phyloP scores from a whole-genome alignment of 2,888 invertebrate genomes.

The Cyclophora punctaria region DNA sequence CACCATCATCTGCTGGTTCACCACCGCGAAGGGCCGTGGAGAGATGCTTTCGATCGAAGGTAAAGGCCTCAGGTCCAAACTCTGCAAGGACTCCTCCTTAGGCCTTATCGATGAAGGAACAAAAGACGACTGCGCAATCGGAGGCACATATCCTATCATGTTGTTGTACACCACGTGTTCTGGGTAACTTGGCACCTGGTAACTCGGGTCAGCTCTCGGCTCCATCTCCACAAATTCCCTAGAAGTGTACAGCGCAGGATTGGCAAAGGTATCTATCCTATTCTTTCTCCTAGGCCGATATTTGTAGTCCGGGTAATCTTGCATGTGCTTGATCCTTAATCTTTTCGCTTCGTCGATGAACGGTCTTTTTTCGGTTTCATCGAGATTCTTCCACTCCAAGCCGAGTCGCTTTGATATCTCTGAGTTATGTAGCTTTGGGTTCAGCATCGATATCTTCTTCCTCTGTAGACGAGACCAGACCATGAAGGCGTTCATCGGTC shows the following conservation, averaged over 20 bases:
- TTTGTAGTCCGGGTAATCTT: constrained; percentile 83
- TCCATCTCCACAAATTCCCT: constrained; percentile 58
- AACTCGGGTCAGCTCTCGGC: constrained; percentile 46
- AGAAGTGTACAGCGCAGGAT: constrained; percentile 42
- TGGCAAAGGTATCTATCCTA: constrained; percentile 55
- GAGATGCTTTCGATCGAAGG: constrained; percentile 70
- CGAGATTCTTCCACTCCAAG: constrained; percentile 88
- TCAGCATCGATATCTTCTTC: constrained; percentile 87
- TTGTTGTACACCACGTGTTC: constrained; percentile 65
- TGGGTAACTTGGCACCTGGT: constrained; percentile 52
- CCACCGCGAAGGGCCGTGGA: constrained; percentile 59
- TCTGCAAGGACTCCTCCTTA: constrained; percentile 52
- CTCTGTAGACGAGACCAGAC: constrained; percentile 95
- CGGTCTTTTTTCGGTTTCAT: constrained; percentile 86
- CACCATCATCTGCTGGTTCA: constrained; percentile 71
- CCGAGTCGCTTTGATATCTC: constrained; percentile 89
- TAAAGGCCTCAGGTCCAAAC: constrained; percentile 54
- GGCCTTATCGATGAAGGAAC: constrained; percentile 45
- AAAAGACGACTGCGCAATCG: constrained; percentile 47
- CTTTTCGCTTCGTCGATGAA: constrained; percentile 93
- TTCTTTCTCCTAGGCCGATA: constrained; percentile 79
- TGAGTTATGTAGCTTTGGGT: constrained; percentile 86
- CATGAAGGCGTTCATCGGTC: constrained; percentile 99
- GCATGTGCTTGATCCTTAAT: constrained; percentile 81
- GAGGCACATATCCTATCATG: constrained; percentile 59